These are phyloP conservation scores for Leuciscus waleckii DNA, from an alignment of 2,797 vertebrate species.

Conservation along the genomic window DNA sequence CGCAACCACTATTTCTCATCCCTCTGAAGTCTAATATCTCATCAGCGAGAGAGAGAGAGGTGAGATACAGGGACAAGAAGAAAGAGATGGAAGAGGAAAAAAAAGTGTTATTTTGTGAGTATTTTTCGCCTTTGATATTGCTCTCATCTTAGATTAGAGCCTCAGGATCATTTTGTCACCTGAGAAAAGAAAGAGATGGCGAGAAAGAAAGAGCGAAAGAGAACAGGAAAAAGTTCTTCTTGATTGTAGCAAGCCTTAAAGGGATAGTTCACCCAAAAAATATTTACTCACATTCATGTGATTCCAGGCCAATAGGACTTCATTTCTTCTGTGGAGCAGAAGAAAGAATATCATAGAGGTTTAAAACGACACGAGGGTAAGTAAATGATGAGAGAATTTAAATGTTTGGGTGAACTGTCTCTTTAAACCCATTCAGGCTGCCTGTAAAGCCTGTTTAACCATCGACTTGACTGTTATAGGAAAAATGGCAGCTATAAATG, in stretches of 20 bases:
- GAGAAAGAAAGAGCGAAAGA: slow-evolving; percentile 10
- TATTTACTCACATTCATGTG: neutral
- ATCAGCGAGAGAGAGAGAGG: slow-evolving; percentile 53
- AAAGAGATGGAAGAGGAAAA: slow-evolving; percentile 32
- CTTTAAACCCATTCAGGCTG: neutral
- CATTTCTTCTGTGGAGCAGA: neutral
- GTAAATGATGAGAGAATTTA: neutral
- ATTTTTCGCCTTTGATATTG: slow-evolving; percentile 54
- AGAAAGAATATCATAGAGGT: neutral
- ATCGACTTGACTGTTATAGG: slow-evolving; percentile 20
- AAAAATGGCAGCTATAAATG: slow-evolving; percentile 13
- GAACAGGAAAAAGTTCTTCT: neutral
- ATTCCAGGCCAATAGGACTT: neutral
- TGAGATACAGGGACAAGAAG: slow-evolving; percentile 35
- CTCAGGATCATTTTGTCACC: slow-evolving; percentile 51
- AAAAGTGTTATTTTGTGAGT: slow-evolving; percentile 52
- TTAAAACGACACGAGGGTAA: neutral
- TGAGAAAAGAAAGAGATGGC: slow-evolving; percentile 33
- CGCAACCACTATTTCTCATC: slow-evolving; percentile 68
- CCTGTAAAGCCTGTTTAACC: slow-evolving; percentile 29
- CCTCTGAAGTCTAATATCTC: slow-evolving; percentile 60
- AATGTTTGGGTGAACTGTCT: neutral
- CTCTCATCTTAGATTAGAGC: slow-evolving; percentile 55
- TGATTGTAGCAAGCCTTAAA: slow-evolving; percentile 10
- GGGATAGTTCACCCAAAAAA: neutral